Evolutionary conservation across 2,888 invertebrate species (phyloP).

Genomic region (Hyposoter didymator): DNA sequence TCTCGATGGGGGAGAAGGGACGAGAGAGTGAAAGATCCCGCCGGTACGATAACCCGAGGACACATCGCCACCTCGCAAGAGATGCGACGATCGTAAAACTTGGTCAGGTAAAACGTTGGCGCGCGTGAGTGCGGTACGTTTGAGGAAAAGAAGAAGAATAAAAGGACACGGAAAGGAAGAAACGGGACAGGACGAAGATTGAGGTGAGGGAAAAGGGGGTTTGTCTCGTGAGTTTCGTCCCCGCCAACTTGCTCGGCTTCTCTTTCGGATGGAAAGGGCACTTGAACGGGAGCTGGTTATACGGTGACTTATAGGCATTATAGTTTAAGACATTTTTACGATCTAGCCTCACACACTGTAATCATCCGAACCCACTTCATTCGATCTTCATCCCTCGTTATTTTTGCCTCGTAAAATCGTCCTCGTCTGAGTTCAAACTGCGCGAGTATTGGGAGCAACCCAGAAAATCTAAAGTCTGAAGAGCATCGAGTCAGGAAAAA

Average conservation of each 20-base stretch:
- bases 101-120: conserved; percentile 80
- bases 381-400: conserved; percentile 7
- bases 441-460: neutral
- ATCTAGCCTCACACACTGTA: conserved; percentile 61
- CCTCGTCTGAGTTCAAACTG: neutral
- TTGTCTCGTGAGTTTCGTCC: conserved; percentile 31
- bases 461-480: neutral
- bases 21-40: conserved; percentile 79
- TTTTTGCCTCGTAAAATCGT: neutral
- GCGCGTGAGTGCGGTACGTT: conserved; percentile 76
- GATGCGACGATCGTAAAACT: conserved; percentile 84
- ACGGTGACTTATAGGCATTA: conserved; percentile 76
- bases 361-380: conserved; percentile 58
- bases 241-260: conserved; percentile 28
- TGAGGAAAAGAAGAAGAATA: conserved; percentile 64
- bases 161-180: conserved; percentile 58
- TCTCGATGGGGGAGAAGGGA: conserved; percentile 19
- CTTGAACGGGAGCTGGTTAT: conserved; percentile 78
- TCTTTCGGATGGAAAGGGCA: conserved; percentile 27
- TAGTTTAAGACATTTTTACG: conserved; percentile 70
- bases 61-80: conserved; percentile 82
- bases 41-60: conserved; percentile 82
- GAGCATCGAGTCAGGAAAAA: neutral
- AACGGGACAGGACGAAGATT: conserved; percentile 50
- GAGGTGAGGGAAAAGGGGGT: conserved; percentile 51